Evolutionary conservation across 2,797 vertebrate genomes (phyloP).

Genomic region (Acrossocheilus wenchowensis): DNA sequence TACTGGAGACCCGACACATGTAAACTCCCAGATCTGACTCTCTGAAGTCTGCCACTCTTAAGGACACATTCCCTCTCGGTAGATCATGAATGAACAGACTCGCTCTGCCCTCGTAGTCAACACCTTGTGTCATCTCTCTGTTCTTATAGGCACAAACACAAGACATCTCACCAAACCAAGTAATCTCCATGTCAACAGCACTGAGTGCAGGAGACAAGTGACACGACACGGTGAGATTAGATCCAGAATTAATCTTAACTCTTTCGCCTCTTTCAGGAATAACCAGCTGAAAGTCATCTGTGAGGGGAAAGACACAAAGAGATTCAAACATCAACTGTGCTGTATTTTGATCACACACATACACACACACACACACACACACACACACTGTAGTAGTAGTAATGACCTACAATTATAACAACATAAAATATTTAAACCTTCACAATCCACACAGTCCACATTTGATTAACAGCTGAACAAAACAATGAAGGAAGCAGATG

Average conservation of each 20-base stretch:
- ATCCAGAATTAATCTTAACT: not conserved
- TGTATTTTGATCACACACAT: too few relatives aligned
- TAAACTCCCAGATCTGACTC: slow-evolving; percentile 36
- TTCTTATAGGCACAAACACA: slow-evolving; percentile 30
- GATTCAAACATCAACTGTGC: too few relatives aligned
- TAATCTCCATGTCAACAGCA: slow-evolving; percentile 46
- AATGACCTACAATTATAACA: too few relatives aligned
- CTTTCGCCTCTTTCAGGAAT: slow-evolving; percentile 11
- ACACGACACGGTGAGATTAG: slow-evolving; percentile 48
- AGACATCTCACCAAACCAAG: slow-evolving; percentile 35
- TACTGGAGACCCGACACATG: slow-evolving; percentile 18
- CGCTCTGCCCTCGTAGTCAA: slow-evolving; percentile 46
- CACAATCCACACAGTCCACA: too few relatives aligned
- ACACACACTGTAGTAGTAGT: too few relatives aligned
- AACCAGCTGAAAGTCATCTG: slow-evolving; percentile 41
- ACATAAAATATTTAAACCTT: too few relatives aligned
- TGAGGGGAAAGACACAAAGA: not conserved
- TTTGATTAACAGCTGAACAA: not conserved
- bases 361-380: too few relatives aligned
- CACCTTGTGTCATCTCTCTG: slow-evolving; percentile 15
- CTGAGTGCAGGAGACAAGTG: slow-evolving; percentile 47
- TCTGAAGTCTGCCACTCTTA: slow-evolving; percentile 24
- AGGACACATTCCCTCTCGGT: slow-evolving; percentile 53
- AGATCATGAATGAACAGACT: slow-evolving; percentile 38
- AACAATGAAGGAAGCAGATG: not conserved